Conservation (phyloP, 2,113 vertebrate genomes). For the Callospermophilus lateralis region DNA sequence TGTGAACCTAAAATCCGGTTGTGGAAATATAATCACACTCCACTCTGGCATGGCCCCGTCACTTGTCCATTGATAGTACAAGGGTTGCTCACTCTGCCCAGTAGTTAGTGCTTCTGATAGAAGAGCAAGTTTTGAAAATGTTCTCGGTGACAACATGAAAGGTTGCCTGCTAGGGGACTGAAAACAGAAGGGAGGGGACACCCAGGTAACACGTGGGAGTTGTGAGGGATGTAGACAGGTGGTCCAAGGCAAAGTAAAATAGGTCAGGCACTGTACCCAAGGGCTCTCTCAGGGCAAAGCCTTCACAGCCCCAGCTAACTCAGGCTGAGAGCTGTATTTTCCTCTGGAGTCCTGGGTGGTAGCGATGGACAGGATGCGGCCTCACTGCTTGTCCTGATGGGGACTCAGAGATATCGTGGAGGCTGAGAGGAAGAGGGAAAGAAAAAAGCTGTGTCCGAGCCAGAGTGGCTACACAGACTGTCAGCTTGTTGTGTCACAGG, state of each 20-base stretch:
- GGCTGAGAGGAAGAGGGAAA: not conserved
- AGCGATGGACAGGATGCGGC: not conserved
- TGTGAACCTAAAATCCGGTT: not conserved
- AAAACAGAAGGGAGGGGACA: not conserved
- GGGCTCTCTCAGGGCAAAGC: not conserved
- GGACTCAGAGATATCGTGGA: accelerated
- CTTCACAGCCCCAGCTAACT: not conserved
- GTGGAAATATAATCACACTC: not conserved
- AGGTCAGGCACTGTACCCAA: too few species aligned
- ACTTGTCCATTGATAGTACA: accelerated
- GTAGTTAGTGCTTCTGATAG: not conserved
- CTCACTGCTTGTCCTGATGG: not conserved
- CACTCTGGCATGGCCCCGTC: not conserved
- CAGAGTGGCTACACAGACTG: accelerated
- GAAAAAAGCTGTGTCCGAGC: not conserved
- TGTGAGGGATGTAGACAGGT: not conserved
- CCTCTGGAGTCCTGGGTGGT: not conserved
- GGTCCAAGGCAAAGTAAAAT: not conserved
- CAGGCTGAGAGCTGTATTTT: not conserved
- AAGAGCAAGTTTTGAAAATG: constrained; percentile 32
- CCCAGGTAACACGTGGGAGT: not conserved
- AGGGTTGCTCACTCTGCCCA: not conserved
- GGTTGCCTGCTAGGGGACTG: not conserved
- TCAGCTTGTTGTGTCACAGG: not conserved
- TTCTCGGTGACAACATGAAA: not conserved